Conservation (phyloP, 2,797 vertebrate genomes). For the Microctenopoma steveboyesi region DNA sequence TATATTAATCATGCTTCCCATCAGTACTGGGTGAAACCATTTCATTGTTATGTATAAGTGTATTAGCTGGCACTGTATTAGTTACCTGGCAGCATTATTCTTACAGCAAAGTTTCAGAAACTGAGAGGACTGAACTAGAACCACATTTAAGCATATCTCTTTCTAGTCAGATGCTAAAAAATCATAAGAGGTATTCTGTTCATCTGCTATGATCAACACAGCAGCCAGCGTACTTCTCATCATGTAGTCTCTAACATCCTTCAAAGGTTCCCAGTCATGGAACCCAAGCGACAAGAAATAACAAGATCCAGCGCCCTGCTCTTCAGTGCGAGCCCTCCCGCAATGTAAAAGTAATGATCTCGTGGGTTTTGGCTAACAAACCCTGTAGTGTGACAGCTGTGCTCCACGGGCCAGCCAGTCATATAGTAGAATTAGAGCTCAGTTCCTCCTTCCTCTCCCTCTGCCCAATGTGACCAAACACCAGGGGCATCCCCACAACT, state of each 20-base stretch:
- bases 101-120: conserved; percentile 15
- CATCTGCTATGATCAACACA: conserved; percentile 54
- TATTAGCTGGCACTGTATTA: not conserved
- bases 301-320: conserved; percentile 64
- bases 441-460: conserved; percentile 31
- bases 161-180: conserved; percentile 49
- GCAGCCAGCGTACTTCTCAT: conserved; percentile 58
- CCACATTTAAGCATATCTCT: conserved; percentile 22
- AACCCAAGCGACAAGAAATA: conserved; percentile 68
- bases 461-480: conserved; percentile 29
- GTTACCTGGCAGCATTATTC: conserved; percentile 15
- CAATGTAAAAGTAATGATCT: conserved; percentile 68
- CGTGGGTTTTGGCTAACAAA: conserved; percentile 57
- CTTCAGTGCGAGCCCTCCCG: conserved; percentile 42
- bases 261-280: conserved; percentile 51
- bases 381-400: conserved; percentile 55
- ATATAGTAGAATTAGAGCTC: conserved; percentile 44
- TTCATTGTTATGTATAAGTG: not conserved
- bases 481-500: conserved; percentile 19
- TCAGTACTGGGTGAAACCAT: not conserved
- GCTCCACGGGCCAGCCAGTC: conserved; percentile 43
- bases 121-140: conserved; percentile 20
- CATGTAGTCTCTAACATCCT: conserved; percentile 69
- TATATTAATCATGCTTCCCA: conserved; percentile 5
- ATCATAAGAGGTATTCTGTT: conserved; percentile 48